Evolutionary conservation across 2,888 invertebrate species (phyloP), one percentile per base, ranked within the genome.

Genomic region (Tetranychus piercei): DNA sequence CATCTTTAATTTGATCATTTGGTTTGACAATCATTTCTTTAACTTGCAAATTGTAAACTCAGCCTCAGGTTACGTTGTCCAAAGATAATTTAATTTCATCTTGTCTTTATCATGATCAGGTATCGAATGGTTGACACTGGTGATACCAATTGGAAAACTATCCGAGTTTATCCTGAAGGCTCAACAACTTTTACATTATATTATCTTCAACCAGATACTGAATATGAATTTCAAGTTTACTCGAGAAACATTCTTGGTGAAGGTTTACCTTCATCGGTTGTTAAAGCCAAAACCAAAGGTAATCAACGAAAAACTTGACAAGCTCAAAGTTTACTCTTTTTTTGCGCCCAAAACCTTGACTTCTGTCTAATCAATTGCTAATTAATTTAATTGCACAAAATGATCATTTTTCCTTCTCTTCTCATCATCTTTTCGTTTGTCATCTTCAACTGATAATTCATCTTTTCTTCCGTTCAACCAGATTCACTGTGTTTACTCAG

Each of bases 211-310:
- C 92, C 94, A 11, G 91, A 91, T 78, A 93, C 92, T 67, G 88
- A 89, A 75, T 95, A 96, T 84, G 94, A 96, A 84, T 95, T 96
- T 84, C 92, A 94, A 86, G 92, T 96, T 76, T 89, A 94, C 80
- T 93, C 95, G 76, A 91, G 93, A 82, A 96, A 96, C 83, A 89
- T 91, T 18, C 87, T 94, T 75, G 95, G 96, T 77, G 92, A 94
- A 81, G 95, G 95, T 77, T 91, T 94, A 89, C 91, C 91, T 87
- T 94, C 94, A 85, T 91, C 93, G 84, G 88, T 91, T 77, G 90
- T 94, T 81, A 90, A 90, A 76, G 90, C 92, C 79, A 87, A 89
- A 82, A 95, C 95, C 75, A 86, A 91, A 81, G 93, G 94, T 94
- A 86, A 23, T 23, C 23, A 23, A 23, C 23, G 23, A 23, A 23